Evolutionary conservation across 2,888 invertebrate species (phyloP), one percentile per base, ranked within the genome.

Genomic region (Oligia fasciuncula): DNA sequence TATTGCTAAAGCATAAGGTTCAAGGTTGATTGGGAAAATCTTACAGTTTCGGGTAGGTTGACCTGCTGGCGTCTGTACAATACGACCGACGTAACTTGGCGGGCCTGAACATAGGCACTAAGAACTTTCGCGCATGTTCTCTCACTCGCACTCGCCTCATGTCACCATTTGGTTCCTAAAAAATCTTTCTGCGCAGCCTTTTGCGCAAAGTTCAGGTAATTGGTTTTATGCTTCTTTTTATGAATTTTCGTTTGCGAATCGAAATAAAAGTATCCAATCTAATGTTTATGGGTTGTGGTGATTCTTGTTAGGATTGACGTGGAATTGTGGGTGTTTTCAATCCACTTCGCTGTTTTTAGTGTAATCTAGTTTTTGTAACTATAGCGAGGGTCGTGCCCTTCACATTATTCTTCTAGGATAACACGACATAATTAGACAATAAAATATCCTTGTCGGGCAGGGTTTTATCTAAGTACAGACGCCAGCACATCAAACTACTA

Each of bases 171-270:
- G 1, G 29, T 29, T 29, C 29, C 29, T 29, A 29, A 29, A 29
- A 29, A 29, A 29, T 29, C 29, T 29, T 29, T 29, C 29, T 29
- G 29, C 29, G 29, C 29, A 29, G 29, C 29, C 29, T 29, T 29
- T 29, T 29, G 29, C 29, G 29, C 29, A 29, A 29, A 29, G 1
- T 29, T 29, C 29, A 29, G 29, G 46, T 77, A 60, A 40, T 49
- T 40, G 4, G 23, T 80, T 79, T 71, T 65, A 72, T 49, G 81
- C 3, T 66, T 23, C 9, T 73, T 81, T 80, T 79, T 73, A 81
- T 66, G 63, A 65, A 63, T 80, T 63, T 51, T 46, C 19, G 43
- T 80, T 79, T 79, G 69, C 19, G 35, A 46, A 65, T 46, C 40
- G 54, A 35, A 65, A 80, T 65, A 80, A 73, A 72, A 80, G 23